Conservation (phyloP, 2,797 vertebrate genomes). For the Etheostoma perlongum region DNA sequence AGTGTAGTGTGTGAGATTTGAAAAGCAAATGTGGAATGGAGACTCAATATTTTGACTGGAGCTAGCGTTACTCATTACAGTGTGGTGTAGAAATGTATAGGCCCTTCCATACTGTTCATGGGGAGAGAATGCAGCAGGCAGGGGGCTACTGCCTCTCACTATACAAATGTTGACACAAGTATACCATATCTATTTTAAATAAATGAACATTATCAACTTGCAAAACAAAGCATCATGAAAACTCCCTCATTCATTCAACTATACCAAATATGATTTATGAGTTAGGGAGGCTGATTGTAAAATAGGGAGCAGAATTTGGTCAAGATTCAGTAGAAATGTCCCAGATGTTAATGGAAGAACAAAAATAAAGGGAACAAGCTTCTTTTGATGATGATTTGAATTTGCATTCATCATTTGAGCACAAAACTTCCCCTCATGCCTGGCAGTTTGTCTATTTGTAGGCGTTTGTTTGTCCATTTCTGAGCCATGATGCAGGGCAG, state of each 20-base stretch:
- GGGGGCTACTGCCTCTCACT: conserved; percentile 39
- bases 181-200: conserved; percentile 56
- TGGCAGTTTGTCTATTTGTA: conserved; percentile 73
- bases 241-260: conserved; percentile 18
- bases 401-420: conserved; percentile 45
- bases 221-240: conserved; percentile 58
- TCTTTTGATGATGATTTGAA: conserved; percentile 38
- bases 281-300: conserved; percentile 12
- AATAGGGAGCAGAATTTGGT: conserved; percentile 7
- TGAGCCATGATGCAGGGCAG: conserved; percentile 65
- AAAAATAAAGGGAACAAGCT: conserved; percentile 9
- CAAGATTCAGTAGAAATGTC: conserved; percentile 30
- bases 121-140: conserved; percentile 28
- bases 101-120: conserved; percentile 53
- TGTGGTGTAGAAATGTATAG: conserved; percentile 63
- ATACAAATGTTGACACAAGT: conserved; percentile 64
- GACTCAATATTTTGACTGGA: conserved; percentile 76
- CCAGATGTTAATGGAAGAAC: conserved; percentile 13
- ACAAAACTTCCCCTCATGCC: conserved; percentile 48
- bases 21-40: conserved; percentile 75
- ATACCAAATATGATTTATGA: conserved; percentile 10
- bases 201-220: conserved; percentile 54
- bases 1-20: conserved; percentile 65
- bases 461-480: conserved; percentile 77
- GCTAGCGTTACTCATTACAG: conserved; percentile 73